Base-by-base conservation (phyloP, 2,113 vertebrate species). In the Notothenia rossii region DNA sequence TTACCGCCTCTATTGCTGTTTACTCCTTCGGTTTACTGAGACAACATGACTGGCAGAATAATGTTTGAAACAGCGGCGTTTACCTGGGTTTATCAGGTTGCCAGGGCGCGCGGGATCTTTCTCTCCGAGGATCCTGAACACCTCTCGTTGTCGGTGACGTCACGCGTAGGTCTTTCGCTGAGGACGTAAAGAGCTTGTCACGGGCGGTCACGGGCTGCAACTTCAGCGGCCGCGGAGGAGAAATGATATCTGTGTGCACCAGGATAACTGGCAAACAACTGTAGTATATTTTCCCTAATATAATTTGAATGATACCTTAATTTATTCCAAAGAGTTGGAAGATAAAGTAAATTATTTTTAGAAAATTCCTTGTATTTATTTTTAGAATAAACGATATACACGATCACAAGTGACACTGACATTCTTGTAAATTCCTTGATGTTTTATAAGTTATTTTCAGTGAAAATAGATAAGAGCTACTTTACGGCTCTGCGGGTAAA, bases 51-150 rank as follows among this genome's bases (percentile, higher is more conserved):
- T 62, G 82, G 59, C 59, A 78, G 61, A 79, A 79, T 75, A 83
- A 84, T 74, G 72, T 76, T 66, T 43, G 73, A 85, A 84, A 88
- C 83, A 81, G 82, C 66, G 79, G 81, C 87, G 74, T 88, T 94
- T 96, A 95, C 94, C 95, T 95, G 94, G 75, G 66, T 93, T 94
- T 93, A 89, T 92, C 92, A 89, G 92, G 89, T 93, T 95, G 93
- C 93, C 92, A 94, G 90, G 92, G 90, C 93, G 95, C 95, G 95
- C 94, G 95, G 94, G 94, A 93, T 94, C 93, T 95, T 93, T 93
- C 94, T 94, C 92, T 95, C 94, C 94, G 93, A 94, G 91, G 93
- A 95, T 94, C 95, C 92, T 95, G 94, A 95, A 95, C 94, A 94
- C 92, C 93, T 95, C 93, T 94, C 91, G 94, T 91, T 88, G 91